phyloP scores from a whole-genome alignment of 1,140 invertebrate species.

The Grapholita molesta region DNA sequence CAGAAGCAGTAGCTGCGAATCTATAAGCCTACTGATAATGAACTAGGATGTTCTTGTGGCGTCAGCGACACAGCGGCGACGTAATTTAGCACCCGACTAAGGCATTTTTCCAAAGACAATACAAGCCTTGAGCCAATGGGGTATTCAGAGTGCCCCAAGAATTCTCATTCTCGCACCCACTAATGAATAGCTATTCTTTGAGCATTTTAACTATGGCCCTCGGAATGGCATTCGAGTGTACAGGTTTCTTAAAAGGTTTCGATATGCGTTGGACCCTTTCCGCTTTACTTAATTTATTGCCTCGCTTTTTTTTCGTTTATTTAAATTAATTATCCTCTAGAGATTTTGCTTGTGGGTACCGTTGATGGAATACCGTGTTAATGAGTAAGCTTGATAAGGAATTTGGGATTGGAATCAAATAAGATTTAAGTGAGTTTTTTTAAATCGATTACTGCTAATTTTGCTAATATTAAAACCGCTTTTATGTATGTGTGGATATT shows the following conservation, averaged over 20 bases:
- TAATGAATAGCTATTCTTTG: conserved; percentile 77
- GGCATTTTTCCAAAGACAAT: conserved; percentile 75
- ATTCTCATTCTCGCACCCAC: conserved; percentile 76
- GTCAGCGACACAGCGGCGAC: conserved; percentile 46
- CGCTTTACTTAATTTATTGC: conserved; percentile 71
- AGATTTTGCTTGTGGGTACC: conserved; percentile 46
- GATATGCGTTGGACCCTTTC: conserved; percentile 70
- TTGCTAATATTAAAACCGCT: no score
- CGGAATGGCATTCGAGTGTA: conserved; percentile 73
- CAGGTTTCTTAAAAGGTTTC: conserved; percentile 75
- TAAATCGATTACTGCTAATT: no score
- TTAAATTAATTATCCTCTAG: conserved; percentile 72
- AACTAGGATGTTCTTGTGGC: conserved; percentile 51
- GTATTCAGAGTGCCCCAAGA: conserved; percentile 72
- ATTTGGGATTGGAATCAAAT: conserved; percentile 30
- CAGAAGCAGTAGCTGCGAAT: conserved; percentile 35
- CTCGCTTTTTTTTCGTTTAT: conserved; percentile 64
- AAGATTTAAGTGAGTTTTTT: conserved; percentile 35
- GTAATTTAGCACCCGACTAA: conserved; percentile 65
- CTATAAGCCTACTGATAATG: conserved; percentile 58
- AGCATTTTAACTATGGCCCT: conserved; percentile 75
- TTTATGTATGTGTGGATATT: no score
- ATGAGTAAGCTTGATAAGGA: conserved; percentile 24
- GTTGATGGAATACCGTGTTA: conserved; percentile 20
- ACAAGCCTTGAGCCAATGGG: conserved; percentile 62